Evolutionary conservation across 2,888 invertebrate genomes (phyloP).

Genomic region (Oxystoma pomonae): DNA sequence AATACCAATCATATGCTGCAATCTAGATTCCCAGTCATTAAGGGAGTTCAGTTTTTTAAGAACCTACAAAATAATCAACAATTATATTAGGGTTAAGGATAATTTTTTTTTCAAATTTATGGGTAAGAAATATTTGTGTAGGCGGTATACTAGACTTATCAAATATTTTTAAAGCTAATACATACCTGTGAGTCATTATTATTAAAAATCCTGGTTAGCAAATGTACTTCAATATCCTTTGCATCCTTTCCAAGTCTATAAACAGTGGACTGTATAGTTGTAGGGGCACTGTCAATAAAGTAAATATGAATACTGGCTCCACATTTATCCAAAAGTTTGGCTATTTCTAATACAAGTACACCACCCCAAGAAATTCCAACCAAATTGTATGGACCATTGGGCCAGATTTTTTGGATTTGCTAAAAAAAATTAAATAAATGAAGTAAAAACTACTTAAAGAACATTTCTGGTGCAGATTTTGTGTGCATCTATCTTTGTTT

Average conservation of each 20-base stretch:
- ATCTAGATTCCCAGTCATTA: constrained; percentile 34
- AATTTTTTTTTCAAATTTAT: no score
- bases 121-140: no score
- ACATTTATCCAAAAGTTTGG: constrained; percentile 63
- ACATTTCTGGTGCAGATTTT: no score
- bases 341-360: constrained; percentile 75
- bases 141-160: no score
- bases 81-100: neutral
- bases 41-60: constrained; percentile 33
- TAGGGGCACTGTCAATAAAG: constrained; percentile 80
- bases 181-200: constrained; percentile 42
- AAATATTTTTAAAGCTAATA: no score
- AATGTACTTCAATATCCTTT: constrained; percentile 49
- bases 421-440: no score
- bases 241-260: constrained; percentile 46
- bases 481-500: no score
- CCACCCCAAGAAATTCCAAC: constrained; percentile 90
- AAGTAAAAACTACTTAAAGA: no score
- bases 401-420: constrained; percentile 58
- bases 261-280: constrained; percentile 58
- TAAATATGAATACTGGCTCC: constrained; percentile 57
- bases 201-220: constrained; percentile 56
- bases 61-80: constrained; percentile 28
- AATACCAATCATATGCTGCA: constrained; percentile 24
- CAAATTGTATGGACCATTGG: constrained; percentile 65